Conservation (phyloP, 2,797 vertebrate genomes). For the Neoniphon sammara region DNA sequence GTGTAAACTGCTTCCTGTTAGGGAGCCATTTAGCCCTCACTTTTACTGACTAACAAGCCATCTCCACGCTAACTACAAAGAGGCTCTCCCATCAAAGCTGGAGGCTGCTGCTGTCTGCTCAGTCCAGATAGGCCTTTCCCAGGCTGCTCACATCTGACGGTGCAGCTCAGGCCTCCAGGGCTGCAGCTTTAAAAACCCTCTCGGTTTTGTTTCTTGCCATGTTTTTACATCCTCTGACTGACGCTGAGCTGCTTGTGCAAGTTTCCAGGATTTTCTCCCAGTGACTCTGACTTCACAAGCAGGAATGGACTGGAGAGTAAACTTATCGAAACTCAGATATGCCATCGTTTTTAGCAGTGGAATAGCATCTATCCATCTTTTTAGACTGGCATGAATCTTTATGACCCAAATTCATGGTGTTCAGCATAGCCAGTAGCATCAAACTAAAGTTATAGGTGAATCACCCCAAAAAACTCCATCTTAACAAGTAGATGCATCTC, state of each 20-base stretch:
- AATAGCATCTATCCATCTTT: too few species aligned
- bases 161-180: slow-evolving; percentile 24
- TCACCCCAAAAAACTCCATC: too few species aligned
- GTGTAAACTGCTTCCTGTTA: slow-evolving; percentile 89
- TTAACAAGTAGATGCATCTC: too few species aligned
- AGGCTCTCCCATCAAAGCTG: slow-evolving; percentile 84
- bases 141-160: slow-evolving; percentile 62
- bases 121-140: slow-evolving; percentile 74
- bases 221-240: slow-evolving; percentile 18
- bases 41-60: slow-evolving; percentile 89
- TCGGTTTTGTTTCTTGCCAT: slow-evolving; percentile 7
- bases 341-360: too few species aligned
- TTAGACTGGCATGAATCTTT: too few species aligned
- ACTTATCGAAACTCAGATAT: too few species aligned
- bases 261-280: neutral
- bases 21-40: slow-evolving; percentile 85
- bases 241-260: slow-evolving; percentile 6
- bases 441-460: too few species aligned
- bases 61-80: slow-evolving; percentile 87
- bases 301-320: too few species aligned
- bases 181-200: slow-evolving; percentile 23
- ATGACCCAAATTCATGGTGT: too few species aligned
- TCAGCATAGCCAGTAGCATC: too few species aligned
- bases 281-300: neutral
- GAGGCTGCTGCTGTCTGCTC: slow-evolving; percentile 70